Conservation (phyloP, 2,113 vertebrate species). For the Cyprinodon variegatus region DNA sequence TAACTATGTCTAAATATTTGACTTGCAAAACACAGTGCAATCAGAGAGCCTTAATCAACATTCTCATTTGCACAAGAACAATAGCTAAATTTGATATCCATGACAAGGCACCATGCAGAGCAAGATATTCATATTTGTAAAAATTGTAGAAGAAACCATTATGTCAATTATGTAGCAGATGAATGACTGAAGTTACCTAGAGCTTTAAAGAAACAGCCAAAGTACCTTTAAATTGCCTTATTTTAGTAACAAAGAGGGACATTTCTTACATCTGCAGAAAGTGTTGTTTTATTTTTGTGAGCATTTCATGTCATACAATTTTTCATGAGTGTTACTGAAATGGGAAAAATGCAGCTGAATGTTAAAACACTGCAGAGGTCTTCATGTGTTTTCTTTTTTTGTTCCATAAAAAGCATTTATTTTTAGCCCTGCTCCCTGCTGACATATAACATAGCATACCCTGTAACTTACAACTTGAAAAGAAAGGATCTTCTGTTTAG, state of each 20-base stretch:
- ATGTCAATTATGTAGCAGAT: neutral
- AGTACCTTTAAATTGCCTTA: neutral
- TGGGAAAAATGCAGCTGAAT: neutral
- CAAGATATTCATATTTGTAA: neutral
- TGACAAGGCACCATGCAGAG: neutral
- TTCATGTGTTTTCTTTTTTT: neutral
- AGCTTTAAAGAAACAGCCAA: neutral
- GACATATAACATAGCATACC: no score
- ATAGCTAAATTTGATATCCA: neutral
- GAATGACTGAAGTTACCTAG: neutral
- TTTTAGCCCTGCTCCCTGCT: neutral
- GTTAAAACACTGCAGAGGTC: neutral
- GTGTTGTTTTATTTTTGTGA: no score
- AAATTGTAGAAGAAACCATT: neutral
- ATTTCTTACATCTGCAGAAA: neutral
- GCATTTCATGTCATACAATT: neutral
- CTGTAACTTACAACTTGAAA: no score
- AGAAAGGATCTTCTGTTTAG: no score
- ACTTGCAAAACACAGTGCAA: slow-evolving; percentile 27
- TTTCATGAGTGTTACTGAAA: neutral
- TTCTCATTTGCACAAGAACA: slow-evolving; percentile 8
- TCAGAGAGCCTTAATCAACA: slow-evolving; percentile 31
- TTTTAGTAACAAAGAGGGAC: neutral
- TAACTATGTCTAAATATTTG: slow-evolving; percentile 50
- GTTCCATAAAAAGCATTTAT: neutral